phyloP scores from a whole-genome alignment of 2,113 vertebrate species.

The Pterocles gutturalis region DNA sequence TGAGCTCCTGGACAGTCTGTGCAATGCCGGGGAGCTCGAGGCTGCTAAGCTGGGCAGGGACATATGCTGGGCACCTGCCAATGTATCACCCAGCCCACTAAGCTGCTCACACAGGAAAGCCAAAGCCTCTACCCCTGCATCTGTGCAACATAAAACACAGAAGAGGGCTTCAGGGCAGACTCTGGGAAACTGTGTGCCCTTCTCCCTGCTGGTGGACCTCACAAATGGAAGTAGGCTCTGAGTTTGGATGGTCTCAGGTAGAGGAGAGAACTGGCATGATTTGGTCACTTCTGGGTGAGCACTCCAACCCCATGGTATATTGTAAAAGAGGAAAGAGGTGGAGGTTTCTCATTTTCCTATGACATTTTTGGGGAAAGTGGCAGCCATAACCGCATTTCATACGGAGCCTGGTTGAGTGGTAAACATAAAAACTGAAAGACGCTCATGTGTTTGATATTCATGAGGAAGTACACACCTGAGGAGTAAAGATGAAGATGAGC shows the following conservation, averaged over 20 bases:
- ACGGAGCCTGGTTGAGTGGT: neutral
- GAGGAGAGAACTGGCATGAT: neutral
- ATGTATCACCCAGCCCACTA: rapidly evolving
- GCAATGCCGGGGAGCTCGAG: rapidly evolving
- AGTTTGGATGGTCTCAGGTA: neutral
- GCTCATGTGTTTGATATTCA: rapidly evolving
- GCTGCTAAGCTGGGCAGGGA: neutral
- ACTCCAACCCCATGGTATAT: neutral
- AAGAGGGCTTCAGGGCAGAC: neutral
- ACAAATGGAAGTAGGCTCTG: neutral
- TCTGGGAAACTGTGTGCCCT: neutral
- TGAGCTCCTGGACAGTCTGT: rapidly evolving
- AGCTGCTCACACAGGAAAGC: rapidly evolving
- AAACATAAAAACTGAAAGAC: neutral
- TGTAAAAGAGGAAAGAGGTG: neutral
- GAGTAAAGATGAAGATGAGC: neutral
- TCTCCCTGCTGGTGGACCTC: neutral
- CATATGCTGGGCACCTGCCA: rapidly evolving
- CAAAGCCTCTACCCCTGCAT: neutral
- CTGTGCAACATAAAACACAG: neutral
- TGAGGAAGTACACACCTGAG: neutral
- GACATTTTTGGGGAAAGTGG: neutral
- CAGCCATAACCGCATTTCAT: neutral
- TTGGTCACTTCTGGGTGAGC: neutral
- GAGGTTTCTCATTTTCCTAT: neutral